phyloP scores from a whole-genome alignment of 30 jellyfish, hydroid and myxozoan genomes.

The Calvadosia cruxmelitensis region DNA sequence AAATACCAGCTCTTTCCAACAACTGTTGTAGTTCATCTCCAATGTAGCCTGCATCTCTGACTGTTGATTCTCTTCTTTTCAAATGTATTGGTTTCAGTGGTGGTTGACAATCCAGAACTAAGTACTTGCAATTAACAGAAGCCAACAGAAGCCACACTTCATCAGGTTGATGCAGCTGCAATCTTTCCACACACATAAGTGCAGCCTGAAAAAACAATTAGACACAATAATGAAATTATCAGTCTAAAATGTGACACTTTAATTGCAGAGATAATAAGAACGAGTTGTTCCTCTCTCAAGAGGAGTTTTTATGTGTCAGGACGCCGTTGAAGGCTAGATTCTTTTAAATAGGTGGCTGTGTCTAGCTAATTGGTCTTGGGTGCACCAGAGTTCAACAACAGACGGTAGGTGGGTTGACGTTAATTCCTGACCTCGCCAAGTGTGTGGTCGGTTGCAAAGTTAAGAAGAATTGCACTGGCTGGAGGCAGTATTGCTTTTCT shows the following conservation, averaged over 20 bases:
- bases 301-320: too few species aligned
- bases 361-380: too few species aligned
- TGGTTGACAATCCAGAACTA: conserved; percentile 4
- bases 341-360: too few species aligned
- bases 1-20: not conserved
- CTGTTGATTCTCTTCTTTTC: not conserved
- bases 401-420: too few species aligned
- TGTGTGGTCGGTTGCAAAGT: too few species aligned
- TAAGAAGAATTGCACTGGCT: too few species aligned
- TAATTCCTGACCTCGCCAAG: too few species aligned
- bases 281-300: too few species aligned
- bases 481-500: too few species aligned
- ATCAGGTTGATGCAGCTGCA: conserved; percentile 35
- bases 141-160: conserved; percentile 49
- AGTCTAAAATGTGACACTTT: not conserved
- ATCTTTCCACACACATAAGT: conserved; percentile 19
- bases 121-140: conserved; percentile 20
- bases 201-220: conserved; percentile 45
- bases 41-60: not conserved
- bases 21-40: not conserved
- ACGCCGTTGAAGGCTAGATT: too few species aligned
- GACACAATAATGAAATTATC: not conserved
- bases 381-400: too few species aligned
- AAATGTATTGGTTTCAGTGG: conserved; percentile 12
- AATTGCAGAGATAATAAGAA: too few species aligned